Conservation (phyloP, 2,888 invertebrate genomes). For the Drosophila emarginata region DNA sequence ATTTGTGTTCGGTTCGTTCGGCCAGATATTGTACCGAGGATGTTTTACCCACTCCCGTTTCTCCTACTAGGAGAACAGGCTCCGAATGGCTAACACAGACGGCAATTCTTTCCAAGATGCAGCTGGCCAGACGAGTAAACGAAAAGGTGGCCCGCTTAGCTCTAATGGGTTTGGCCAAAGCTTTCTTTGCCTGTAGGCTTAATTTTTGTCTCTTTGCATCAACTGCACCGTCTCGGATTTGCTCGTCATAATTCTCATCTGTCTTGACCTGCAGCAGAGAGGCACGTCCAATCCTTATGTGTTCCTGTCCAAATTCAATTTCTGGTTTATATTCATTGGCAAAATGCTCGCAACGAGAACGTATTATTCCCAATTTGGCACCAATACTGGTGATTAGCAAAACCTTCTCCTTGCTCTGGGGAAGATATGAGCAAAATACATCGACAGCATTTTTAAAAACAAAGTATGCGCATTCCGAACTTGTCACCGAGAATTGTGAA, state of each 20-base stretch:
- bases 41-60: slow-evolving; percentile 99
- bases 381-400: slow-evolving; percentile 89
- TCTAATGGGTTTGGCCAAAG: slow-evolving; percentile 26
- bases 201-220: slow-evolving; percentile 75
- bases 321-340: slow-evolving; percentile 90
- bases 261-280: slow-evolving; percentile 81
- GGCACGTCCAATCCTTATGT: slow-evolving; percentile 89
- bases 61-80: slow-evolving; percentile 97
- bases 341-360: slow-evolving; percentile 91
- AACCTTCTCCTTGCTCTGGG: slow-evolving; percentile 86
- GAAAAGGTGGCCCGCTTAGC: slow-evolving; percentile 87
- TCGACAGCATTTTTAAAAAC: slow-evolving; percentile 94
- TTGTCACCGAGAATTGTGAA: slow-evolving; percentile 88
- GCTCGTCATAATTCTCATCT: slow-evolving; percentile 23
- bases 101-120: slow-evolving; percentile 93
- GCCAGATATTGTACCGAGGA: slow-evolving; percentile 96
- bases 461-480: slow-evolving; percentile 83
- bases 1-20: slow-evolving; percentile 90
- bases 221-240: slow-evolving; percentile 28
- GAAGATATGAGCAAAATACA: slow-evolving; percentile 92
- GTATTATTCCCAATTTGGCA: slow-evolving; percentile 90
- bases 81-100: slow-evolving; percentile 92
- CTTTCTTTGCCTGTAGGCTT: slow-evolving; percentile 47
- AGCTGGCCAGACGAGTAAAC: slow-evolving; percentile 91
- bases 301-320: slow-evolving; percentile 84